Conservation (phyloP, 1,140 invertebrate genomes). For the Venustaconcha ellipsiformis region DNA sequence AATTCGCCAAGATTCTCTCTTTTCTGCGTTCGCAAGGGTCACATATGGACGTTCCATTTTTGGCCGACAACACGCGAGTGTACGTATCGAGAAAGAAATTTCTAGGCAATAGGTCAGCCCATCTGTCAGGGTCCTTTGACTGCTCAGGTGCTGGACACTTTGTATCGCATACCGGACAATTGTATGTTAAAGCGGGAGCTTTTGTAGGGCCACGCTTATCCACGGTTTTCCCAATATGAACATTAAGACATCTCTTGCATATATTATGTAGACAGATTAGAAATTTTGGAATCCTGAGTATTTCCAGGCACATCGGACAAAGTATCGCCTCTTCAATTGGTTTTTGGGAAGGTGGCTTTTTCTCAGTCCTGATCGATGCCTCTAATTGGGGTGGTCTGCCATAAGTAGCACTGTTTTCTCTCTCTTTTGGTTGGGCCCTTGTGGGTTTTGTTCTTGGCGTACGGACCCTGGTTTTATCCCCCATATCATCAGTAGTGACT, state of each 20-base stretch:
- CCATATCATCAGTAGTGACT: too few relatives aligned
- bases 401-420: too few relatives aligned
- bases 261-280: slow-evolving; percentile 28
- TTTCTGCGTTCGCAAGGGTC: slow-evolving; percentile 22
- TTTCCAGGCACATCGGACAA: slow-evolving; percentile 21
- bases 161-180: slow-evolving; percentile 21
- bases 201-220: neutral
- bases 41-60: slow-evolving; percentile 20
- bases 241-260: slow-evolving; percentile 26
- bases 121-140: slow-evolving; percentile 19
- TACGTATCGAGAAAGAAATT: slow-evolving; percentile 29
- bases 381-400: too few relatives aligned
- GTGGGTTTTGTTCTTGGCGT: too few relatives aligned
- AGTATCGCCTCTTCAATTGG: slow-evolving; percentile 6
- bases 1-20: slow-evolving; percentile 20
- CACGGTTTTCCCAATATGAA: slow-evolving; percentile 9
- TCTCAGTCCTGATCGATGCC: too few relatives aligned
- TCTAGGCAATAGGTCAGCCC: slow-evolving; percentile 24
- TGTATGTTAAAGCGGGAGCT: slow-evolving; percentile 1
- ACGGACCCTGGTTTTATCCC: too few relatives aligned
- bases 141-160: slow-evolving; percentile 9
- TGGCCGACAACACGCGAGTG: slow-evolving; percentile 17
- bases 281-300: slow-evolving; percentile 20
- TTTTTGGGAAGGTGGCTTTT: too few relatives aligned
- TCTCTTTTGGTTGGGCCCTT: too few relatives aligned